Percentiles rank a stretch among this genome's conserved stretches.
phyloP scores from a whole-genome alignment of 2,888 invertebrate species.

The Ditula angustiorana region DNA sequence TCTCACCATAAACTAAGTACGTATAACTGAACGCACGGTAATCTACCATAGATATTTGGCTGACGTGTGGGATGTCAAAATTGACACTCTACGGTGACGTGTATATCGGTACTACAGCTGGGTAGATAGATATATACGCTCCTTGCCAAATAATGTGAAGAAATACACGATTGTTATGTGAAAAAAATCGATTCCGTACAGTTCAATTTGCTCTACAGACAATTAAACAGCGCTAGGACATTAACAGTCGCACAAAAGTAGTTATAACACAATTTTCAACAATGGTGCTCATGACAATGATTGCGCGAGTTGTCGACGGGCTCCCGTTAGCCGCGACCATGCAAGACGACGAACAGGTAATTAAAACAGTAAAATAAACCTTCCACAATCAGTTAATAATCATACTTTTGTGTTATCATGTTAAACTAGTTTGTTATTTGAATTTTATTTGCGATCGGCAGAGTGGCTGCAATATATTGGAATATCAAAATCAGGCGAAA shows the following conservation, averaged over 20 bases:
- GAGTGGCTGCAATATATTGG: slow-evolving; percentile 97
- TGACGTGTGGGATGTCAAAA: slow-evolving; percentile 70
- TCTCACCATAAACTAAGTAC: no score
- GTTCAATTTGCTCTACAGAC: slow-evolving; percentile 46
- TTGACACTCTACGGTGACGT: slow-evolving; percentile 38
- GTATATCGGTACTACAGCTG: slow-evolving; percentile 74
- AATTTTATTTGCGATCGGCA: slow-evolving; percentile 81
- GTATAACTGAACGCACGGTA: slow-evolving; percentile 18
- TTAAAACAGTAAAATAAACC: slow-evolving; percentile 5
- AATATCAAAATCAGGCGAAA: slow-evolving; percentile 99
- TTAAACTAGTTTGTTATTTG: slow-evolving; percentile 32
- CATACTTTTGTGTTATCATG: slow-evolving; percentile 27
- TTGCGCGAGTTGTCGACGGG: slow-evolving; percentile 97
- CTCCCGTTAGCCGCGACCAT: slow-evolving; percentile 98
- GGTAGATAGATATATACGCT: slow-evolving; percentile 51
- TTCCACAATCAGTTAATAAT: neutral
- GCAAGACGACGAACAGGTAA: slow-evolving; percentile 99
- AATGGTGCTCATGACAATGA: slow-evolving; percentile 99
- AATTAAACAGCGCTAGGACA: slow-evolving; percentile 7
- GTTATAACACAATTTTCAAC: slow-evolving; percentile 59
- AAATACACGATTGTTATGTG: slow-evolving; percentile 61
- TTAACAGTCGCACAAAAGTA: slow-evolving; percentile 48
- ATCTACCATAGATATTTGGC: slow-evolving; percentile 25
- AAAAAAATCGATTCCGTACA: slow-evolving; percentile 46
- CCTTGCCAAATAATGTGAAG: slow-evolving; percentile 69